A percentile compares a stretch with the other conserved stretches of the same genome.
phyloP scores from a whole-genome alignment of 2,888 invertebrate genomes.

The Ferrisia virgata region DNA sequence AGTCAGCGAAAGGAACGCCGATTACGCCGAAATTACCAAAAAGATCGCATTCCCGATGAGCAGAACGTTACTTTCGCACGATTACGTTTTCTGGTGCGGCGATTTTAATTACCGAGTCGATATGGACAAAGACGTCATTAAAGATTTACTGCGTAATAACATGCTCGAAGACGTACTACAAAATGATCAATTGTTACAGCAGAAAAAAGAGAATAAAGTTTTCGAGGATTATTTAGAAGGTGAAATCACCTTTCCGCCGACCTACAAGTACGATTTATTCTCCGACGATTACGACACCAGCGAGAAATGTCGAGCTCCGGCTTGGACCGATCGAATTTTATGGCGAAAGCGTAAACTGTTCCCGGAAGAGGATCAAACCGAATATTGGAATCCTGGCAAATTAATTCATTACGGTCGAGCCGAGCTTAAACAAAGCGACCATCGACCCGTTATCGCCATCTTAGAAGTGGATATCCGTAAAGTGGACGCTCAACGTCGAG shows the following conservation, averaged over 20 bases:
- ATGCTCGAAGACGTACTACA: slow-evolving; percentile 74
- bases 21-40: slow-evolving; percentile 91
- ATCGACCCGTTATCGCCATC: slow-evolving; percentile 90
- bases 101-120: slow-evolving; percentile 99
- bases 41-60: slow-evolving; percentile 91
- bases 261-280: slow-evolving; percentile 98
- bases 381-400: slow-evolving; percentile 73
- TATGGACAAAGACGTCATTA: slow-evolving; percentile 90
- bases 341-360: slow-evolving; percentile 80
- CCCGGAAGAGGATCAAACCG: slow-evolving; percentile 59
- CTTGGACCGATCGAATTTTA: slow-evolving; percentile 97
- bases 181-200: slow-evolving; percentile 82
- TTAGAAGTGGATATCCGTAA: slow-evolving; percentile 82
- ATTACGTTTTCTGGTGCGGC: slow-evolving; percentile 99
- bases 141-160: slow-evolving; percentile 72
- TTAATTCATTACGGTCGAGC: slow-evolving; percentile 86
- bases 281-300: slow-evolving; percentile 99
- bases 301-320: slow-evolving; percentile 94
- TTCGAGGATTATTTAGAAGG: slow-evolving; percentile 94
- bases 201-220: slow-evolving; percentile 75
- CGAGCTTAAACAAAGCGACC: slow-evolving; percentile 95
- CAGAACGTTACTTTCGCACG: slow-evolving; percentile 86
- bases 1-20: slow-evolving; percentile 89
- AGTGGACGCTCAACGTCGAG: slow-evolving; percentile 73
- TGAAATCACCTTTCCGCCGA: slow-evolving; percentile 85